Evolutionary conservation across 2,113 vertebrate genomes (phyloP).

Genomic region (Alces alces): DNA sequence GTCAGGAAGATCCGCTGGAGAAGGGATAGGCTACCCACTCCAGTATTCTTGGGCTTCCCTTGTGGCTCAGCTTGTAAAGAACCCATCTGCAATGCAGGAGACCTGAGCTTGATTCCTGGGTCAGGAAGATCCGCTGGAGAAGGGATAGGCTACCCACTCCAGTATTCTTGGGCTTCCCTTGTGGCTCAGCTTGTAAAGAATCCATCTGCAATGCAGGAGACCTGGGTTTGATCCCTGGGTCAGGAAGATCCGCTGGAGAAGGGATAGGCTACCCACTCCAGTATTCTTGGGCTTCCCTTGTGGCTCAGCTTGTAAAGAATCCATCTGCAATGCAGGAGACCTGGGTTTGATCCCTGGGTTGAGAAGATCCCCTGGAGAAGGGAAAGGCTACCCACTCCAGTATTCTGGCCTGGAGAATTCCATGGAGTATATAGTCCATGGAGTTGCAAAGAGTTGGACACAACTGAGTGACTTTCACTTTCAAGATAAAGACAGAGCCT

Average conservation of each 20-base stretch:
- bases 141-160: background rate
- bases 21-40: background rate
- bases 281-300: background rate
- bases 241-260: background rate
- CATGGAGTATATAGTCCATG: background rate
- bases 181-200: background rate
- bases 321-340: background rate
- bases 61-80: background rate
- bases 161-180: too few relatives aligned
- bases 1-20: background rate
- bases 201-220: background rate
- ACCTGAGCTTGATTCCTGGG: background rate
- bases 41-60: background rate
- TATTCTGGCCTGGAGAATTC: background rate
- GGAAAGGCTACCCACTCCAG: background rate
- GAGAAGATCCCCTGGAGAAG: background rate
- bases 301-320: background rate
- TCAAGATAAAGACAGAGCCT: background rate
- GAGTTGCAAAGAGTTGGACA: background rate
- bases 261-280: background rate
- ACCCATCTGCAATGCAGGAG: background rate
- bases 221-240: background rate
- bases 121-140: background rate
- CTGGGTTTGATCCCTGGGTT: background rate
- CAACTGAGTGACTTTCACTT: background rate